Evolutionary conservation across 2,888 invertebrate species (phyloP).

Genomic region (Sympetrum striolatum): DNA sequence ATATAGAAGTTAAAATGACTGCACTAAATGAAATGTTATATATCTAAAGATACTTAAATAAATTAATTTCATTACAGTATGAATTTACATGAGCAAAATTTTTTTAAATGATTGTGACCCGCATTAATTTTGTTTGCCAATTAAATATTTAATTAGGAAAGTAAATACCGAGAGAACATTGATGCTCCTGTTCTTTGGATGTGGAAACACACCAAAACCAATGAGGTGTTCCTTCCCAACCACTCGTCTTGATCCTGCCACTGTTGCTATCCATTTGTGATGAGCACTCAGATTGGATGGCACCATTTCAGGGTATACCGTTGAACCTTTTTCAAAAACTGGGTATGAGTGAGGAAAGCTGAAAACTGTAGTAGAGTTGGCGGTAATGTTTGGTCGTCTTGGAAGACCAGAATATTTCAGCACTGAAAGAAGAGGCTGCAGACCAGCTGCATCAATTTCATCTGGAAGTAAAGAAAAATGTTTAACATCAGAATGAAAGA

Average conservation of each 20-base stretch:
- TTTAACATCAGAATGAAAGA: neutral
- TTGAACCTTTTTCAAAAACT: neutral
- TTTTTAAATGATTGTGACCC: too few species aligned
- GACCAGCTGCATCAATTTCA: slow-evolving; percentile 12
- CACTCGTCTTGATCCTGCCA: slow-evolving; percentile 70
- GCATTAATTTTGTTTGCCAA: too few species aligned
- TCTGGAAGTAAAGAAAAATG: neutral
- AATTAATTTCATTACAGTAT: too few species aligned
- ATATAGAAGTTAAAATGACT: too few species aligned
- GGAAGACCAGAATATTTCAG: slow-evolving; percentile 6
- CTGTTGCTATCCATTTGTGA: slow-evolving; percentile 65
- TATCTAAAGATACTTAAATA: too few species aligned
- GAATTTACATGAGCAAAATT: too few species aligned
- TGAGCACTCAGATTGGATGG: neutral
- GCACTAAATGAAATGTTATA: too few species aligned
- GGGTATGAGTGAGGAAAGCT: neutral
- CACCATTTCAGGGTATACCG: neutral
- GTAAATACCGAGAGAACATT: slow-evolving; percentile 74
- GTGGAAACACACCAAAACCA: slow-evolving; percentile 75
- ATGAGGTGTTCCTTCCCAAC: slow-evolving; percentile 76
- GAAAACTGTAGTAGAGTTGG: neutral
- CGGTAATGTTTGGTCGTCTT: neutral
- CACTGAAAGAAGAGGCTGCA: neutral
- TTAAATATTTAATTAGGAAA: too few species aligned
- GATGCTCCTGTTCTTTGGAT: slow-evolving; percentile 72